phyloP scores from a whole-genome alignment of 1,140 invertebrate genomes.

The Batillaria attramentaria region DNA sequence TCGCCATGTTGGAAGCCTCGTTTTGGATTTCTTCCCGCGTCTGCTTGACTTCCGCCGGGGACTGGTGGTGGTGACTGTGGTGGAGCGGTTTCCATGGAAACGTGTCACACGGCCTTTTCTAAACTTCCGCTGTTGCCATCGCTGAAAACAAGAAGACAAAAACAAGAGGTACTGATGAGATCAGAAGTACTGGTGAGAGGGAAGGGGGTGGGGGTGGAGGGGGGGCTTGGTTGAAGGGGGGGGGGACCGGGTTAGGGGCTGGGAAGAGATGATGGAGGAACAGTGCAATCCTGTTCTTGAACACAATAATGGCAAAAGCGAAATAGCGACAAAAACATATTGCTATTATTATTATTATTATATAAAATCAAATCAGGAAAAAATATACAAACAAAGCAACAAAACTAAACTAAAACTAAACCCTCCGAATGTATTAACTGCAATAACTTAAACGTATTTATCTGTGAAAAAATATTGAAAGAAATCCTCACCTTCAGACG shows the following conservation, averaged over 20 bases:
- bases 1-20: no score
- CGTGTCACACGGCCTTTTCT: not conserved
- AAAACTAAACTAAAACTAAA: not conserved
- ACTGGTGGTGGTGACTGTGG: not conserved
- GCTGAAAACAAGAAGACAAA: not conserved
- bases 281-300: no score
- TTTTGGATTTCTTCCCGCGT: constrained; percentile 17
- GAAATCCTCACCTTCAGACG: constrained; percentile 44
- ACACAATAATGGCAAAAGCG: not conserved
- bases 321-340: not conserved
- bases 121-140: not conserved
- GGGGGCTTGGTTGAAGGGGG: no score
- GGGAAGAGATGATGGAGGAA: no score
- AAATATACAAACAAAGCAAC: not conserved
- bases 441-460: not conserved
- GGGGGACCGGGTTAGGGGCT: no score
- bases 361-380: not conserved
- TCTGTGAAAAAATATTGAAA: not conserved
- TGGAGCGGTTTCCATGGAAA: not conserved
- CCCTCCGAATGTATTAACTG: not conserved
- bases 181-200: not conserved
- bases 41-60: not conserved
- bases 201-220: no score
- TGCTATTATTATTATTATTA: not conserved
- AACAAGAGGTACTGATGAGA: not conserved